These are phyloP conservation scores for Apostichopus californicus DNA, from an alignment of 35 echinoderm and acorn worm genomes.

Conservation along the genomic window DNA sequence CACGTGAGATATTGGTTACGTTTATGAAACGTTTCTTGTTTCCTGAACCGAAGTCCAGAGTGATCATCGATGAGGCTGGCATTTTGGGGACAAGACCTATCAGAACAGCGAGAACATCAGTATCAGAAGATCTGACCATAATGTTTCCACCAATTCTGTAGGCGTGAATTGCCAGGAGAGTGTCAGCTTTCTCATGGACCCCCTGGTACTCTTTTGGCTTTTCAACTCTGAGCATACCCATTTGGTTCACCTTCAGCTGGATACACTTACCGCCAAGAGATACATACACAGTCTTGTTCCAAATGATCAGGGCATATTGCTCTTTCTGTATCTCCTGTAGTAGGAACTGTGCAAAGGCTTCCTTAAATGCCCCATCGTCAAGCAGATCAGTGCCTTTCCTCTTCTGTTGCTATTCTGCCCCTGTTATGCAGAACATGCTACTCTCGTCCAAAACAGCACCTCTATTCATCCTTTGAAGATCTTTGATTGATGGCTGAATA, in stretches of 20 bases:
- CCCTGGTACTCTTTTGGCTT: conserved; percentile 54
- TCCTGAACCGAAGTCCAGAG: conserved; percentile 59
- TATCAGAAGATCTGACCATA: conserved; percentile 69
- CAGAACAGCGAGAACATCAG: conserved; percentile 49
- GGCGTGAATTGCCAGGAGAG: conserved; percentile 65
- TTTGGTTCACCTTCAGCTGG: conserved; percentile 48
- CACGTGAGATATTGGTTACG: conserved; percentile 55
- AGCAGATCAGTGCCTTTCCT: too few species aligned
- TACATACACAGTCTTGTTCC: conserved; percentile 36
- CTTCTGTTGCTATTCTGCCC: too few species aligned
- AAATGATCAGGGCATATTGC: conserved; percentile 52
- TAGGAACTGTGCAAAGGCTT: conserved; percentile 52
- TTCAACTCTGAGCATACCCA: conserved; percentile 56
- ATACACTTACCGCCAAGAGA: conserved; percentile 65
- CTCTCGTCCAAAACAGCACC: too few species aligned
- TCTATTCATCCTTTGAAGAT: too few species aligned
- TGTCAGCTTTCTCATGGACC: conserved; percentile 75
- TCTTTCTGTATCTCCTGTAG: conserved; percentile 58
- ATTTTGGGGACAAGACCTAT: neutral
- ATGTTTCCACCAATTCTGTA: conserved; percentile 50
- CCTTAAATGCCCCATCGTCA: conserved; percentile 45
- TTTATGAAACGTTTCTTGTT: conserved; percentile 62
- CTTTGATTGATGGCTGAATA: too few species aligned
- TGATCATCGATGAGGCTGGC: neutral
- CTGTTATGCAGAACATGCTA: too few species aligned